phyloP scores from a whole-genome alignment of 2,888 invertebrate genomes.

The Macrophya annulata region DNA sequence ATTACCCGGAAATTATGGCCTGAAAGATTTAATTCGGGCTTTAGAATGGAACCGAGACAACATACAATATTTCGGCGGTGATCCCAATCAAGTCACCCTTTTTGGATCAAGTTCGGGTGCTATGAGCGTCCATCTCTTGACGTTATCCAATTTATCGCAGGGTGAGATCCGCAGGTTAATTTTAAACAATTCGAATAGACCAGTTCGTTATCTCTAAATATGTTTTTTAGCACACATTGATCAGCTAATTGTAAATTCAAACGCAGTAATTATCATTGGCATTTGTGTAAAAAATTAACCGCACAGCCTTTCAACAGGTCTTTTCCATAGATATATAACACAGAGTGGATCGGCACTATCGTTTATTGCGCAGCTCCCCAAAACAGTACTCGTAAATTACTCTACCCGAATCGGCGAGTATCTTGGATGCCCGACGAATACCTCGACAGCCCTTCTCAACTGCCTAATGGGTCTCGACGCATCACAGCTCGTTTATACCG shows the following conservation, averaged over 20 bases:
- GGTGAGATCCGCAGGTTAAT: conserved; percentile 6
- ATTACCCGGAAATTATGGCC: conserved; percentile 27
- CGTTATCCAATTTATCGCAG: background rate
- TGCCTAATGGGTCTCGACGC: background rate
- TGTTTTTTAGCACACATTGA: no score
- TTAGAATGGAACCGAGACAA: conserved; percentile 32
- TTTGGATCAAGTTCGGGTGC: conserved; percentile 10
- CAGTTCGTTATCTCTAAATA: no score
- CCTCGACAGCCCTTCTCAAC: background rate
- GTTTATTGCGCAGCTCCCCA: background rate
- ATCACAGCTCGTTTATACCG: background rate
- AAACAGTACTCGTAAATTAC: background rate
- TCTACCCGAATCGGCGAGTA: background rate
- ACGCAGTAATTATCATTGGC: no score
- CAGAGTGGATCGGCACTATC: conserved; percentile 1
- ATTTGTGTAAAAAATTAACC: background rate
- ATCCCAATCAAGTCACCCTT: conserved; percentile 17
- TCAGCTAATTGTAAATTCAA: no score
- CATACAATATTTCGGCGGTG: conserved; percentile 16
- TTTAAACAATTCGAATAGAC: no score
- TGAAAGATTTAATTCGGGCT: conserved; percentile 27
- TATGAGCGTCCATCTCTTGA: no score
- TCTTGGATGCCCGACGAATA: conserved; percentile 1
- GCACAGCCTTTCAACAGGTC: background rate
- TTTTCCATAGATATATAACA: conserved; percentile 1